Percentiles rank a stretch among this genome's conserved stretches.
These are phyloP conservation scores for Netelia inedita DNA, from an alignment of 2,888 invertebrate genomes.

Conservation along the genomic window DNA sequence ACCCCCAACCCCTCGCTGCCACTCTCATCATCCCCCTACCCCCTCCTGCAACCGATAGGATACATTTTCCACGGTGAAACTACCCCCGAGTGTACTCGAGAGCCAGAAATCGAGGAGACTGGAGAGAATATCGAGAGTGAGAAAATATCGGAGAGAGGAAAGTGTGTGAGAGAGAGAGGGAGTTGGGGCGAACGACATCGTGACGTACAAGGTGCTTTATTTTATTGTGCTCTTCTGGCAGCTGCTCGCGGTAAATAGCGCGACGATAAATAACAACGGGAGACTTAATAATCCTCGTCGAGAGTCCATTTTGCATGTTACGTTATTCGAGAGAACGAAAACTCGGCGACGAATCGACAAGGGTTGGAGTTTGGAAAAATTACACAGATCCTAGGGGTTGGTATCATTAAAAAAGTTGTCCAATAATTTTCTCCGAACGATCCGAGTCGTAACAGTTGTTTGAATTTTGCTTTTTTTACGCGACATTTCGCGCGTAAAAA, in stretches of 20 bases:
- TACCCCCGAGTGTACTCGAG: slow-evolving; percentile 40
- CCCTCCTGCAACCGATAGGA: slow-evolving; percentile 26
- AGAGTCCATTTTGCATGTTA: slow-evolving; percentile 50
- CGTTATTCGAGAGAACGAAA: slow-evolving; percentile 17
- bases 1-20: not conserved
- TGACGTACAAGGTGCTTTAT: slow-evolving; percentile 73
- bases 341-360: slow-evolving; percentile 15
- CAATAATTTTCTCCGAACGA: slow-evolving; percentile 36
- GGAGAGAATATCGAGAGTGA: slow-evolving; percentile 8
- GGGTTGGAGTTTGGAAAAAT: not conserved
- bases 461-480: not conserved
- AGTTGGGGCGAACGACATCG: slow-evolving; percentile 41
- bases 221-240: slow-evolving; percentile 80
- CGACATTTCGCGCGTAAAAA: not conserved
- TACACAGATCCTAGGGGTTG: not conserved
- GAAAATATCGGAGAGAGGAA: not conserved
- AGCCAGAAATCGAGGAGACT: slow-evolving; percentile 70
- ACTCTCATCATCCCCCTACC: not conserved
- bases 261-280: slow-evolving; percentile 78
- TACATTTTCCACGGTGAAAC: slow-evolving; percentile 60
- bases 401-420: slow-evolving; percentile 28
- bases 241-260: slow-evolving; percentile 79
- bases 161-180: slow-evolving; percentile 38
- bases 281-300: slow-evolving; percentile 53
- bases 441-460: slow-evolving; percentile 8